Evolutionary conservation across 2,113 vertebrate genomes (phyloP).

Genomic region (Choloepus hoffmanni): DNA sequence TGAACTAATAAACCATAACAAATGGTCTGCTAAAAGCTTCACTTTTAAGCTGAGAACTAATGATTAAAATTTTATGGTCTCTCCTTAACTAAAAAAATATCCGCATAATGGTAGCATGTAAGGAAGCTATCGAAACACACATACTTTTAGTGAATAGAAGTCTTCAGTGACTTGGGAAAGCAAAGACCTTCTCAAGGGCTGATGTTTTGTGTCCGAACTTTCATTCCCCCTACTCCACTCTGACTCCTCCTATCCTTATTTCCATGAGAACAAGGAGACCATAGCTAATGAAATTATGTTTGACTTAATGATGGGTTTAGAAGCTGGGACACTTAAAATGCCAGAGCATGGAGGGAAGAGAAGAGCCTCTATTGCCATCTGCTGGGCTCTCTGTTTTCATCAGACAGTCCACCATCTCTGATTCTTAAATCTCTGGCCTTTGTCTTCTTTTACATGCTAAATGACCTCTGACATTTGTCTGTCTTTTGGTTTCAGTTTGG

Average conservation of each 20-base stretch:
- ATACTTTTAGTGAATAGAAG: background rate
- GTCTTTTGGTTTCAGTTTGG: conserved; percentile 52
- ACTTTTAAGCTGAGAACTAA: conserved; percentile 23
- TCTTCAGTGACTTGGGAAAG: background rate
- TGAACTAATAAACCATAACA: conserved; percentile 48
- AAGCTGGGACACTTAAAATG: background rate
- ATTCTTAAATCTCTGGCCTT: background rate
- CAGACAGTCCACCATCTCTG: background rate
- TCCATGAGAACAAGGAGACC: conserved; percentile 59
- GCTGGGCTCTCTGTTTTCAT: conserved; percentile 70
- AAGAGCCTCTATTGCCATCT: conserved; percentile 87
- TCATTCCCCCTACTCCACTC: background rate
- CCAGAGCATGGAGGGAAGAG: background rate
- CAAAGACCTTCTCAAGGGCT: conserved; percentile 3
- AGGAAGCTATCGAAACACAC: background rate
- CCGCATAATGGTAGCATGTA: background rate
- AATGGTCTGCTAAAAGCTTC: background rate
- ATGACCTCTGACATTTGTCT: background rate
- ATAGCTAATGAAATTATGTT: conserved; percentile 60
- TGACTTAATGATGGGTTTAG: conserved; percentile 21
- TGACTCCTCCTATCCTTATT: conserved; percentile 47
- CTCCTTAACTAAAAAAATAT: background rate
- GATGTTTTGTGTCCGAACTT: background rate
- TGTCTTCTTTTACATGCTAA: conserved; percentile 24
- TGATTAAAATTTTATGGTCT: conserved; percentile 47